Base-by-base conservation (phyloP, 2,888 invertebrate genomes). In the Erannis defoliaria region DNA sequence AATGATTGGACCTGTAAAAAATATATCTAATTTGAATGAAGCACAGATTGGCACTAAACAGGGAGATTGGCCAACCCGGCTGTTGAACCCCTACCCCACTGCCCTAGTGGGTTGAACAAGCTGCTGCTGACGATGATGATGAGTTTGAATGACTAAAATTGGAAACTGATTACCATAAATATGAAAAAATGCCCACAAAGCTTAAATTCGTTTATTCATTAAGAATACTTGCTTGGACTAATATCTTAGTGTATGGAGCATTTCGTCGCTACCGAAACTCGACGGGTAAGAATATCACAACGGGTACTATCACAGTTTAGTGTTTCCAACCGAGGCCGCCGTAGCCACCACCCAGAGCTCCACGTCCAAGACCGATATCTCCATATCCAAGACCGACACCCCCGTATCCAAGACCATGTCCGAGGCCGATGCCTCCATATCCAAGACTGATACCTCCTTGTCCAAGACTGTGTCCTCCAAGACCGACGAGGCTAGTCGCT, bases 241-340 rank as follows among this genome's bases (percentile, higher is more conserved):
- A 12, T 5, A 26, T 26, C 26, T 26, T 26, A 26, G 26, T 26
- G 26, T 26, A 6, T 26, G 23, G 29, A 33, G 71, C 72, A 70
- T 71, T 68, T 72, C 53, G 68, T 73, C 66, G 66, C 66, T 56
- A 66, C 64, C 67, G 70, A 67, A 66, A 62, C 43, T 21, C 55
- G 62, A 62, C 64, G 59, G 56, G 23, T 51, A 46, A 55, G 48
- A 59, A 54, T 62, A 65, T 53, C 35, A 51, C 49, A 61, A 57
- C 19, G 37, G 45, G 51, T 42, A 45, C 50, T 55, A 62, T 62
- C 65, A 57, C 53, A 53, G 40, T 33, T 73, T 71, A 78, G 74
- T 81, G 77, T 62, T 78, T 76, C 77, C 72, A 78, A 6, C 46
- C 63, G 5, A 55, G 33, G n/a, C 73, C 70, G 14, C 53, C 49